Conservation (phyloP, 2,797 vertebrate genomes). For the Acipenser oxyrinchus region DNA sequence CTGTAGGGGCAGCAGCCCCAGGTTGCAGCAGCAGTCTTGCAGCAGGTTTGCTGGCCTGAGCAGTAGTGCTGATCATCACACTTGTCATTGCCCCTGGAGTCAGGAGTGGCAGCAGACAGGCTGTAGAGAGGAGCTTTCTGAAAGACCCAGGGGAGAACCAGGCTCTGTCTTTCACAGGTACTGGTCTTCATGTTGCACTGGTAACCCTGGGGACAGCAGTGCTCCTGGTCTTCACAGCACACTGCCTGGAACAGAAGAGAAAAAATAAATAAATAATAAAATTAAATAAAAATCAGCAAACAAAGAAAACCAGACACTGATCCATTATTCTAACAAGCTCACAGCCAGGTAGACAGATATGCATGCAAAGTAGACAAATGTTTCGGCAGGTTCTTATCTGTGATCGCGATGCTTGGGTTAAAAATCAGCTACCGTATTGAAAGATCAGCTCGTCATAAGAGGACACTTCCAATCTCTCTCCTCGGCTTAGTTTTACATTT, state of each 20-base stretch:
- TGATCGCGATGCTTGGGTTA: neutral
- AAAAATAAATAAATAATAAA: too few relatives aligned
- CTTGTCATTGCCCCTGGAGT: constrained; percentile 1
- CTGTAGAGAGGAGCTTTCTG: constrained; percentile 5
- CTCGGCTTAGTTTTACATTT: too few relatives aligned
- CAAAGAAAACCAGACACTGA: neutral
- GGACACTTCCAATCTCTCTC: too few relatives aligned
- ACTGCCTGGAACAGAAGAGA: constrained; percentile 56
- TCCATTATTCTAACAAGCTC: too few relatives aligned
- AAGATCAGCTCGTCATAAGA: too few relatives aligned
- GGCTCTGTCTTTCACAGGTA: constrained; percentile 63
- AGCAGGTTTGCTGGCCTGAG: constrained; percentile 58
- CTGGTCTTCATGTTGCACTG: constrained; percentile 67
- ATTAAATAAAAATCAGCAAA: neutral
- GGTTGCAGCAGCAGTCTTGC: constrained; percentile 33
- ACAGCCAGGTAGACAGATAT: neutral
- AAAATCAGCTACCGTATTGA: too few relatives aligned
- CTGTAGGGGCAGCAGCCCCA: constrained; percentile 80
- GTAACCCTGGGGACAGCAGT: constrained; percentile 82
- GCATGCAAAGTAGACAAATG: neutral
- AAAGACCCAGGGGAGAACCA: accelerated
- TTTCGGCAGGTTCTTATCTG: neutral
- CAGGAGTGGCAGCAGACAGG: constrained; percentile 13
- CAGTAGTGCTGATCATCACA: constrained; percentile 57
- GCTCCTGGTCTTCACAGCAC: constrained; percentile 72